A percentile compares a stretch with the other conserved stretches of the same genome.
These are phyloP conservation scores for Dermochelys coriacea DNA, from an alignment of 2,797 vertebrate species.

Conservation along the genomic window DNA sequence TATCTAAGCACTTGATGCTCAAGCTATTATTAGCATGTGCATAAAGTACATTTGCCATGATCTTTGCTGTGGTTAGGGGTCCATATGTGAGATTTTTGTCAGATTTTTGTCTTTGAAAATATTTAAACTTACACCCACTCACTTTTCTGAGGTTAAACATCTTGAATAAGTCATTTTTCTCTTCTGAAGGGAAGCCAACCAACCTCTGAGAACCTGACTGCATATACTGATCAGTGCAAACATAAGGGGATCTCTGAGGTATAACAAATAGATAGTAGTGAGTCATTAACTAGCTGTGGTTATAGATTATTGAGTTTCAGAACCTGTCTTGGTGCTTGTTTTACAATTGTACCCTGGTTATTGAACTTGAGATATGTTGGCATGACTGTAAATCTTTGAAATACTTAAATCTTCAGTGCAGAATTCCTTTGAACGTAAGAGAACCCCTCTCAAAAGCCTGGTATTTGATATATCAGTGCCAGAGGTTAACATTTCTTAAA, in stretches of 20 bases:
- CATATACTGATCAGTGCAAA: background rate
- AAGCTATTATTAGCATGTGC: background rate
- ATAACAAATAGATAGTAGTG: background rate
- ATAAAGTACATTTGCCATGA: conserved; percentile 37
- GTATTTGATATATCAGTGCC: background rate
- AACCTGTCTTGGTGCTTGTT: background rate
- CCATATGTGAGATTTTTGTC: background rate
- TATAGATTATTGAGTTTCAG: conserved; percentile 5
- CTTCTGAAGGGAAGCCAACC: background rate
- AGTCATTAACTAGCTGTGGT: conserved; percentile 44
- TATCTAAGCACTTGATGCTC: conserved; percentile 12
- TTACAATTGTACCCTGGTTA: background rate
- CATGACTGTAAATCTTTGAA: background rate
- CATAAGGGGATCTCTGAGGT: background rate
- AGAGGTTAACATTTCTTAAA: background rate
- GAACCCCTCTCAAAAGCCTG: background rate
- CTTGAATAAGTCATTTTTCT: background rate
- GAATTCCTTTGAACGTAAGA: background rate
- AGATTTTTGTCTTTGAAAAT: background rate
- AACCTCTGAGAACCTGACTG: background rate
- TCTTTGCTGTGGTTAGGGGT: conserved; percentile 44
- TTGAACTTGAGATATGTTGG: background rate
- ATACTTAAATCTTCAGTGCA: background rate
- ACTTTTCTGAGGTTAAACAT: background rate
- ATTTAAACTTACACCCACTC: background rate